Percentiles rank a stretch among this genome's conserved stretches.
phyloP scores from a whole-genome alignment of 2,113 vertebrate genomes.

The Aptenodytes forsteri region DNA sequence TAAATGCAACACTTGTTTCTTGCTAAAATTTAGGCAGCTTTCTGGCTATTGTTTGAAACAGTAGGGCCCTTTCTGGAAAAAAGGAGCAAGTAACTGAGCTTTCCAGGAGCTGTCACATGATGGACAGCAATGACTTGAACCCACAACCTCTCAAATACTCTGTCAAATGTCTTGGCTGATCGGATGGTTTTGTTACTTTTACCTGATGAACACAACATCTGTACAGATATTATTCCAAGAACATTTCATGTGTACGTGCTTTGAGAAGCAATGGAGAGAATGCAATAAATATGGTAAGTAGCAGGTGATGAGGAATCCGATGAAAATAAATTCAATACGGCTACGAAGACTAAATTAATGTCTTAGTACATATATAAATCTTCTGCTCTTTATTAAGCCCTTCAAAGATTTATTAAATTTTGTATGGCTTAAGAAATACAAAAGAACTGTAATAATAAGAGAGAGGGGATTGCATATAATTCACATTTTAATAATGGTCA shows the following conservation, averaged over 20 bases:
- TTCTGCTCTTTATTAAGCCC: slow-evolving; percentile 72
- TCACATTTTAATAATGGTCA: slow-evolving; percentile 69
- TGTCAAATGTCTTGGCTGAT: not conserved
- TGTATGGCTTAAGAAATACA: slow-evolving; percentile 61
- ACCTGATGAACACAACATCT: not conserved
- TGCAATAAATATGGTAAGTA: slow-evolving; percentile 55
- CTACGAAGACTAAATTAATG: slow-evolving; percentile 53
- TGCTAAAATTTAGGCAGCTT: not conserved
- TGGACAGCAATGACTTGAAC: not conserved
- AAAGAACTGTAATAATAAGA: slow-evolving; percentile 65
- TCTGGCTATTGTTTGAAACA: not conserved
- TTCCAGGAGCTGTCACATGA: not conserved
- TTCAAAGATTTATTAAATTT: slow-evolving; percentile 74
- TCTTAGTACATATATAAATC: slow-evolving; percentile 73
- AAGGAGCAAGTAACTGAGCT: not conserved
- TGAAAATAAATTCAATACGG: slow-evolving; percentile 65
- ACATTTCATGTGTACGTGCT: not conserved
- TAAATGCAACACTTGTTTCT: not conserved
- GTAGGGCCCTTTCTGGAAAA: not conserved
- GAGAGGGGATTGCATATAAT: slow-evolving; percentile 52
- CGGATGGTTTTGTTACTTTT: not conserved
- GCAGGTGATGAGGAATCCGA: slow-evolving; percentile 53
- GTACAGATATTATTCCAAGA: slow-evolving; percentile 5
- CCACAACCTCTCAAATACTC: not conserved
- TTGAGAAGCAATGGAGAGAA: slow-evolving; percentile 35